These are phyloP conservation scores for Caradrina clavipalpis DNA, from an alignment of 2,888 invertebrate genomes.

Conservation along the genomic window DNA sequence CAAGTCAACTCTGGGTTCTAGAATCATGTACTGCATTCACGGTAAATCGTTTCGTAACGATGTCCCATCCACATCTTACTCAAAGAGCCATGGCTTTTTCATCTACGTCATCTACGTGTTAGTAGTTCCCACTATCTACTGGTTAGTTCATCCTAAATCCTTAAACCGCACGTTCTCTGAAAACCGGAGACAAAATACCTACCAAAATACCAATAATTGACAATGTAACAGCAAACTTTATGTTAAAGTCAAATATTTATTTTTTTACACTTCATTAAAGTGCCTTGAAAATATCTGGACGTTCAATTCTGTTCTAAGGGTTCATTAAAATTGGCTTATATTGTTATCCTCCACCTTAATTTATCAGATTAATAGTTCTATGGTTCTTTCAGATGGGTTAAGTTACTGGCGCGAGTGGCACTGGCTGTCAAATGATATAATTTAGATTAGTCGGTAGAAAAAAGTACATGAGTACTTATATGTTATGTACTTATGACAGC, in stretches of 20 bases:
- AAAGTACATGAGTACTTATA: too few relatives aligned
- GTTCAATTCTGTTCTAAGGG: neutral
- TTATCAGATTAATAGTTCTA: neutral
- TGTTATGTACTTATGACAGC: too few relatives aligned
- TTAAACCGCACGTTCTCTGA: conserved; percentile 23
- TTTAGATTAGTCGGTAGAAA: neutral
- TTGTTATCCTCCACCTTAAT: conserved; percentile 23
- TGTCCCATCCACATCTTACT: neutral
- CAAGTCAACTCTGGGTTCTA: too few relatives aligned
- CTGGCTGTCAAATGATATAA: neutral
- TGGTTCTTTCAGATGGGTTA: conserved; percentile 1
- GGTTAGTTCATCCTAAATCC: neutral
- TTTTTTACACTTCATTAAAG: neutral
- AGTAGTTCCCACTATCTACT: conserved; percentile 20
- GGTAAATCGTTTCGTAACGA: too few relatives aligned
- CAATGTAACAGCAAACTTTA: conserved; percentile 20
- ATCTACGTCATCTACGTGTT: conserved; percentile 8
- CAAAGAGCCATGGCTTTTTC: neutral
- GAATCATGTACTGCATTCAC: too few relatives aligned
- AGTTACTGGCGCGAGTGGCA: neutral
- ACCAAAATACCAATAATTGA: conserved; percentile 13
- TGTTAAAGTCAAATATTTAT: neutral
- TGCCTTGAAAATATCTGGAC: neutral
- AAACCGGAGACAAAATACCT: neutral
- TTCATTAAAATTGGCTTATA: conserved; percentile 25